Percentiles rank a stretch among this genome's conserved stretches.
Evolutionary conservation across 2,888 invertebrate genomes (phyloP).

Genomic region (Macropis europaea): DNA sequence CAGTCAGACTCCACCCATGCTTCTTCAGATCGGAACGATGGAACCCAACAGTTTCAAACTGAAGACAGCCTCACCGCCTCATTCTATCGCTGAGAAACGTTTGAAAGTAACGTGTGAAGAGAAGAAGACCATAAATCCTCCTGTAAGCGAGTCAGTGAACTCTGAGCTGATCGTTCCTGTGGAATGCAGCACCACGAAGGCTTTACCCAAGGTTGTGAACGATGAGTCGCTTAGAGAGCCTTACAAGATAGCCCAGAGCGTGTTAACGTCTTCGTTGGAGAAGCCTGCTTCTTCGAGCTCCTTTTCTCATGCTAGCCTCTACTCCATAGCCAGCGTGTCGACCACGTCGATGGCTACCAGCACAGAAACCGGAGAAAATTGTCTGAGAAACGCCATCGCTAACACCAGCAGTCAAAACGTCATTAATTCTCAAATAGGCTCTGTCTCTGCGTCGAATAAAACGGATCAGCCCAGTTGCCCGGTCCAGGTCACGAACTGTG

Average conservation of each 20-base stretch:
- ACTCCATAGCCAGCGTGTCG: constrained; percentile 34
- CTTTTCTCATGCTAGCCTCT: constrained; percentile 40
- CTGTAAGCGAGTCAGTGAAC: constrained; percentile 25
- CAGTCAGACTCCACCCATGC: constrained; percentile 78
- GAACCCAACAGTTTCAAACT: constrained; percentile 78
- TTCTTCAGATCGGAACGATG: constrained; percentile 76
- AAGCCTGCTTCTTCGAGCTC: constrained; percentile 42
- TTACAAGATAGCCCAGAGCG: constrained; percentile 71
- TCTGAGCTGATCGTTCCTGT: constrained; percentile 40
- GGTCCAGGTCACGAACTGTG: constrained; percentile 51
- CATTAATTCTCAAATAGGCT: constrained; percentile 21
- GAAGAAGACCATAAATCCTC: constrained; percentile 35
- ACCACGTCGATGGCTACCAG: constrained; percentile 12
- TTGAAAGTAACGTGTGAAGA: constrained; percentile 40
- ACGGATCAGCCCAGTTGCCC: constrained; percentile 26
- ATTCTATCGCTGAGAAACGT: constrained; percentile 48
- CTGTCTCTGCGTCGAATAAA: constrained; percentile 27
- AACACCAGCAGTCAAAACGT: constrained; percentile 12
- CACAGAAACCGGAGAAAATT: constrained; percentile 24
- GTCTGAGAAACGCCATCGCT: constrained; percentile 19
- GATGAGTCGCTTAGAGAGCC: constrained; percentile 73
- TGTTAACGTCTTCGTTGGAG: constrained; percentile 39
- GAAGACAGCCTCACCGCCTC: constrained; percentile 59
- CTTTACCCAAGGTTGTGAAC: constrained; percentile 72
- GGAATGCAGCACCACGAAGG: constrained; percentile 59